Evolutionary conservation across 1,140 invertebrate genomes (phyloP).

Genomic region (Trachymyrmex cornetzi): DNA sequence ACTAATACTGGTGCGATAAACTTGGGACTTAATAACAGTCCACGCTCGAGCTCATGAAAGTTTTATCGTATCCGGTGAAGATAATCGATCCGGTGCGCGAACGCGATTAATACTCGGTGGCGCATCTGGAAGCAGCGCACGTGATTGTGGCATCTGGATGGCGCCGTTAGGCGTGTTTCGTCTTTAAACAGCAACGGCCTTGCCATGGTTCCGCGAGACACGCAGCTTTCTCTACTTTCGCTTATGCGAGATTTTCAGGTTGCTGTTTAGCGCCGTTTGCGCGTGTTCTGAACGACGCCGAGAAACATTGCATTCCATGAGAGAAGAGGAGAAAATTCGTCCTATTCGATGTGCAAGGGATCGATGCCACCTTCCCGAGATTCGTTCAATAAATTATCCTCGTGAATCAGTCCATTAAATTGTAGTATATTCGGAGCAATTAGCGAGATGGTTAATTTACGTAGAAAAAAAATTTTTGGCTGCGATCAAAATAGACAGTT

Average conservation of each 20-base stretch:
- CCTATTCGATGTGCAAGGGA: neutral
- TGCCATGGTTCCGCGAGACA: constrained; percentile 61
- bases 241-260: constrained; percentile 80
- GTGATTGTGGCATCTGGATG: constrained; percentile 63
- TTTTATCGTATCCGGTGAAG: constrained; percentile 4
- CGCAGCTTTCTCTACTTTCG: constrained; percentile 83
- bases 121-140: constrained; percentile 25
- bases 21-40: neutral
- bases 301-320: constrained; percentile 43
- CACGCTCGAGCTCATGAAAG: constrained; percentile 9
- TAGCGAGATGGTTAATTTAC: constrained; percentile 18
- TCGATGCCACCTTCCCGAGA: neutral
- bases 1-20: constrained; percentile 10
- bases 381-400: neutral
- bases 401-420: neutral
- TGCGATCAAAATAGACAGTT: neutral
- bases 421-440: constrained; percentile 1
- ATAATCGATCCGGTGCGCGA: constrained; percentile 32
- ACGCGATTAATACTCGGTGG: constrained; percentile 43
- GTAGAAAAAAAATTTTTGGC: neutral
- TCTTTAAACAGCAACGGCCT: constrained; percentile 69
- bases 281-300: constrained; percentile 9
- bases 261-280: constrained; percentile 38
- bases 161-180: constrained; percentile 60
- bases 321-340: constrained; percentile 10